These are phyloP conservation scores for Drosophila nannoptera DNA, from an alignment of 1,140 invertebrate species.

Conservation along the genomic window DNA sequence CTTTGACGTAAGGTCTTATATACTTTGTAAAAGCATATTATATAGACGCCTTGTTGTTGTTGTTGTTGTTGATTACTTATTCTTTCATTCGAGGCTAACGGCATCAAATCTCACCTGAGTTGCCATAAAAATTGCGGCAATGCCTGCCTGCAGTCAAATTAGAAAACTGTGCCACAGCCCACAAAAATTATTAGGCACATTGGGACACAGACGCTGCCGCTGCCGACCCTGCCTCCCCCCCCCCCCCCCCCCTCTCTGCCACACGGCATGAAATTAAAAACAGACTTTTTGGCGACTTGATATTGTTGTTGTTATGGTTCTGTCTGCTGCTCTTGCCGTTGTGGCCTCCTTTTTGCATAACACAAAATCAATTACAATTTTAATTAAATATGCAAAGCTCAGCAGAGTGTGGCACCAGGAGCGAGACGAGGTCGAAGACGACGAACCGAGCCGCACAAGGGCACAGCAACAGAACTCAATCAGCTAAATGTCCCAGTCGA, in stretches of 20 bases:
- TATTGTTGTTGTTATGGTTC: conserved; percentile 7
- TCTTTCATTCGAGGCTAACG: conserved; percentile 36
- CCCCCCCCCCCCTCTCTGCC: conserved; percentile 9
- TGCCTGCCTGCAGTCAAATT: conserved; percentile 59
- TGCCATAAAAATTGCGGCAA: conserved; percentile 58
- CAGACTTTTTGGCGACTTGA: conserved; percentile 53
- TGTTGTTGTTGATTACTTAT: conserved; percentile 20
- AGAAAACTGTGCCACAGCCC: conserved; percentile 67
- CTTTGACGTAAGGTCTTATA: conserved; percentile 57
- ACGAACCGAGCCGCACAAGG: conserved; percentile 3
- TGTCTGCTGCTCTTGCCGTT: conserved; percentile 14
- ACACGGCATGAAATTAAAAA: conserved; percentile 69
- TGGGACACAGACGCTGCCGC: conserved; percentile 44
- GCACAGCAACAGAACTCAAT: conserved; percentile 52
- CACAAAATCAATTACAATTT: conserved; percentile 76
- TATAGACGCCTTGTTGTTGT: conserved; percentile 10
- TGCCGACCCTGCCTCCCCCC: conserved; percentile 3
- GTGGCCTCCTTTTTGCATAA: conserved; percentile 72
- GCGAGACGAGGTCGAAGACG: conserved; percentile 19
- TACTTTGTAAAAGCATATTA: conserved; percentile 11
- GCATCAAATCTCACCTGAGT: conserved; percentile 67
- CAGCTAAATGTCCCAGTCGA: conserved; percentile 54
- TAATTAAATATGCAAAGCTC: conserved; percentile 75
- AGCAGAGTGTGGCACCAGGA: conserved; percentile 18
- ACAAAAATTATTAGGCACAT: conserved; percentile 74